These are phyloP conservation scores for Aethina tumida DNA, from an alignment of 1,140 invertebrate genomes.

Conservation along the genomic window DNA sequence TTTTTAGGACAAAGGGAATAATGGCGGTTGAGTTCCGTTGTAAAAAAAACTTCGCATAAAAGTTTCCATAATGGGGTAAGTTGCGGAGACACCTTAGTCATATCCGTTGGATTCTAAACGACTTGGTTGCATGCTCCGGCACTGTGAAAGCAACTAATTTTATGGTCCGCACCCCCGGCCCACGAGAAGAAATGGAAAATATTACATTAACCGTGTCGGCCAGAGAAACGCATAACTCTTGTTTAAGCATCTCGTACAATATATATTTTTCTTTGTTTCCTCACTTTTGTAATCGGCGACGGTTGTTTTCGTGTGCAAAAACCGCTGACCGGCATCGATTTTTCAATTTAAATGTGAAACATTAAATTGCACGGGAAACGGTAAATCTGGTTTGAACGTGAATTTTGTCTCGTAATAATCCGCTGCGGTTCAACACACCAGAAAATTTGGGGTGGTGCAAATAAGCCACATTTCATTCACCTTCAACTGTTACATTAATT, in stretches of 20 bases:
- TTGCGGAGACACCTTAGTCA: conserved; percentile 21
- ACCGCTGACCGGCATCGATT: no score
- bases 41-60: conserved; percentile 15
- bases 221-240: conserved; percentile 12
- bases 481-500: no score
- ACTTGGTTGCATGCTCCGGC: conserved; percentile 17
- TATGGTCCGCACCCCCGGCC: conserved; percentile 16
- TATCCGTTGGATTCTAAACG: conserved; percentile 19
- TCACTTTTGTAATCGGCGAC: no score
- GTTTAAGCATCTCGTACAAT: conserved; percentile 11
- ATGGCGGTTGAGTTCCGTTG: conserved; percentile 8
- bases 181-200: conserved; percentile 17
- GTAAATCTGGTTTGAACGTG: no score
- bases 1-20: conserved; percentile 3
- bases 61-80: conserved; percentile 20
- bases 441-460: no score
- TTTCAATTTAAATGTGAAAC: no score
- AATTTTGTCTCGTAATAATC: no score
- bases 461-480: no score
- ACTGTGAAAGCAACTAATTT: conserved; percentile 20
- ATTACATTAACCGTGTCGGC: conserved; percentile 14
- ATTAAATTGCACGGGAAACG: no score
- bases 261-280: no score
- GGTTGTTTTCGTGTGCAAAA: no score
- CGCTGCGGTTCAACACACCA: no score